These are phyloP conservation scores for Periparus ater DNA, from an alignment of 2,797 vertebrate genomes.

Conservation along the genomic window DNA sequence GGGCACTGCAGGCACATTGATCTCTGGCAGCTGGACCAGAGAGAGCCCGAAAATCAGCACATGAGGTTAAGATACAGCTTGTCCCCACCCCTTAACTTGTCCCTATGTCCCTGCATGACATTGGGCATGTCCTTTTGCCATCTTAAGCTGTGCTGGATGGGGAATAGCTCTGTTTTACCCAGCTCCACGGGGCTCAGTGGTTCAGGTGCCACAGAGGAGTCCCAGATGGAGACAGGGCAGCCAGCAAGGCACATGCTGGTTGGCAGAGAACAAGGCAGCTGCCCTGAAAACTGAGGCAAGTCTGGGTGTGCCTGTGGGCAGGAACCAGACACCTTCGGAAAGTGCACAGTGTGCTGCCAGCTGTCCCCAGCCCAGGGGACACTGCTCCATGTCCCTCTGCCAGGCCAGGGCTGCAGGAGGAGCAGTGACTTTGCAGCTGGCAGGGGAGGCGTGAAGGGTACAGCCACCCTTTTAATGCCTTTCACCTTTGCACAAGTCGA, in stretches of 20 bases:
- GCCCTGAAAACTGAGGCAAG: not conserved
- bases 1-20: rapidly evolving
- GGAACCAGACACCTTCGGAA: not conserved
- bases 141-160: not conserved
- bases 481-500: slow-evolving; percentile 68
- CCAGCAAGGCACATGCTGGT: rapidly evolving
- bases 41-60: not conserved
- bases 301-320: not conserved
- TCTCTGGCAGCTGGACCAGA: not conserved
- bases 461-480: slow-evolving; percentile 62
- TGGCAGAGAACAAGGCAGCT: not conserved
- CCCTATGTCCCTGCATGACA: not conserved
- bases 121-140: not conserved
- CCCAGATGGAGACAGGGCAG: not conserved
- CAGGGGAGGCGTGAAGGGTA: slow-evolving; percentile 70
- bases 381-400: rapidly evolving
- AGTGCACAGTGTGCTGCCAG: not conserved
- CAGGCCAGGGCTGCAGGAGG: slow-evolving; percentile 40
- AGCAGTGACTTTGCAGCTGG: slow-evolving; percentile 79
- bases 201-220: not conserved
- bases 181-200: rapidly evolving
- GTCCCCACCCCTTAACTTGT: not conserved
- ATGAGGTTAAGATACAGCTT: not conserved
- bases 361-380: slow-evolving; percentile 43
- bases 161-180: not conserved